Conservation (phyloP, 2,888 invertebrate genomes). For the Polymixis flavicincta region DNA sequence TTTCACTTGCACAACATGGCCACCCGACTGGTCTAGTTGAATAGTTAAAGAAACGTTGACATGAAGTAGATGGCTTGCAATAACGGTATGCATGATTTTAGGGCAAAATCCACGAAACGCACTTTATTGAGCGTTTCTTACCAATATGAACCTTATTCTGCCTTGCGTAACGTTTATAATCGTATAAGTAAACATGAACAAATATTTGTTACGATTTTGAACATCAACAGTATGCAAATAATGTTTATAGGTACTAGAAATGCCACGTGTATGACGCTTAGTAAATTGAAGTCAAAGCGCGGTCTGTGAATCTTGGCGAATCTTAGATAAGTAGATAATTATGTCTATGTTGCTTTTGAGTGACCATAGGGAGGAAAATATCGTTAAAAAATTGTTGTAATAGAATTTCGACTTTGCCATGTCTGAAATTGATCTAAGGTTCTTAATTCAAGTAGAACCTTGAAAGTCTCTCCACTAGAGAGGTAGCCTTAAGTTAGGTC, state of each 20-base stretch:
- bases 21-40: not conserved
- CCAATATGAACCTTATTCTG: not conserved
- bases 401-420: not conserved
- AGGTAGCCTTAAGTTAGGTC: not conserved
- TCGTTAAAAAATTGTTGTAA: not conserved
- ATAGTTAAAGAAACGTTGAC: no score
- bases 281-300: not conserved
- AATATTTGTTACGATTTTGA: not conserved
- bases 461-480: not conserved
- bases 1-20: not conserved
- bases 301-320: not conserved
- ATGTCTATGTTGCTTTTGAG: not conserved
- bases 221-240: not conserved
- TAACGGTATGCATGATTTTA: not conserved
- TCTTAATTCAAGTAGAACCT: not conserved
- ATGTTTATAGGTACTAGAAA: not conserved
- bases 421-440: not conserved
- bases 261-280: not conserved
- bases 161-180: not conserved
- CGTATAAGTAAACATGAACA: not conserved
- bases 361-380: not conserved
- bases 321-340: not conserved
- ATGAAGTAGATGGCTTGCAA: not conserved
- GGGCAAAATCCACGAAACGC: not conserved
- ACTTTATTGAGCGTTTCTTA: not conserved